Evolutionary conservation across 1,140 invertebrate species (phyloP).

Genomic region (Drosophila sproati): DNA sequence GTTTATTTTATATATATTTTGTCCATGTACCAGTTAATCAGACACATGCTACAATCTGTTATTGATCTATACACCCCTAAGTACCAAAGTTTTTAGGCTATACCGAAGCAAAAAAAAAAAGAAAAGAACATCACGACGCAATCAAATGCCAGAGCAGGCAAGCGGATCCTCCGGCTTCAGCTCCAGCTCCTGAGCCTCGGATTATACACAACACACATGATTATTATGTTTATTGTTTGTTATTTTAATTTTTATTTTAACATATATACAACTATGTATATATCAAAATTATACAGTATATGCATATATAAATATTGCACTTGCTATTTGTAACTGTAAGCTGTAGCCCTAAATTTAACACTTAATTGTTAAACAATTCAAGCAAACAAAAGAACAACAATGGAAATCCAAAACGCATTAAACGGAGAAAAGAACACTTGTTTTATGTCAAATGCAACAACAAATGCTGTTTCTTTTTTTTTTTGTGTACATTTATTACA

Average conservation of each 20-base stretch:
- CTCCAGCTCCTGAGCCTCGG: background rate
- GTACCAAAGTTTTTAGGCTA: constrained; percentile 44
- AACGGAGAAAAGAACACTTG: constrained; percentile 24
- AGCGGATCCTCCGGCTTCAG: background rate
- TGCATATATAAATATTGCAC: constrained; percentile 53
- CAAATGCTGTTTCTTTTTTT: constrained; percentile 52
- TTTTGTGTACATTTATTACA: background rate
- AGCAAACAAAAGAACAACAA: constrained; percentile 35
- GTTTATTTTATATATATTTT: constrained; percentile 1
- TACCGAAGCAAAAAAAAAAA: background rate
- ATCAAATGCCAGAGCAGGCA: constrained; percentile 11
- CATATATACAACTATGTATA: constrained; percentile 52
- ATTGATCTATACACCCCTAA: constrained; percentile 21
- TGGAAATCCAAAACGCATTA: constrained; percentile 15
- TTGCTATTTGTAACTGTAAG: constrained; percentile 60
- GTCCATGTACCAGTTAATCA: constrained; percentile 14
- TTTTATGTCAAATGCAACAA: constrained; percentile 66
- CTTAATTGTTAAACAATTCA: constrained; percentile 74
- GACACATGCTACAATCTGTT: constrained; percentile 9
- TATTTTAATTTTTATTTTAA: constrained; percentile 60
- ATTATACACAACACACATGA: constrained; percentile 33
- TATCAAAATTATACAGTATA: constrained; percentile 39
- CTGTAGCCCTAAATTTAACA: constrained; percentile 63
- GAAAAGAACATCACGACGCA: constrained; percentile 2
- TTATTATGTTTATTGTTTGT: constrained; percentile 70